Base-by-base conservation (phyloP, 2,888 invertebrate genomes). In the Platycheirus albimanus region DNA sequence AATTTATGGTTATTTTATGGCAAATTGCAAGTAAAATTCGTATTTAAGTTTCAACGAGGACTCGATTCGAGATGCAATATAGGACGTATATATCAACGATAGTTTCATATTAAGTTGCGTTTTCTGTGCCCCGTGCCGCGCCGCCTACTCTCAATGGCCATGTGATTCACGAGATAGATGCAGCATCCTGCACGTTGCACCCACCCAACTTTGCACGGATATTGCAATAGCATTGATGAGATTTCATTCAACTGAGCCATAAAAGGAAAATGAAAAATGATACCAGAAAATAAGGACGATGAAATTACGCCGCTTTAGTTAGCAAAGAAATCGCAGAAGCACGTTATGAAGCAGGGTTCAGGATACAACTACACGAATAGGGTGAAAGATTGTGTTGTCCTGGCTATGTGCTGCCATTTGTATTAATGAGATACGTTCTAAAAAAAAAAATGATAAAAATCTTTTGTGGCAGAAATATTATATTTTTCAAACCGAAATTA, bases 1-100 rank as follows among this genome's bases (percentile, higher is more conserved):
- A 88, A 89, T 89, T 88, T 88, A 87, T 88, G 88, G 88, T 89
- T 88, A 87, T 88, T 87, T 87, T 87, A 87, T 88, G 87, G 88
- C 87, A 88, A 88, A 89, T 89, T 89, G 87, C 86, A 84, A 87
- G 85, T 85, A 87, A 88, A 87, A 86, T 87, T 86, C 86, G 85
- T 64, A 71, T 81, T 76, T 76, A 81, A 76, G 71, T 76, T 66
- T 13, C 66, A 81, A 38, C 52, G 70, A 81, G 58, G 70, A 69
- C 45, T 52, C 67, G 41, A 41, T 61, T 52, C 67, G 41, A 41
- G 69, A 76, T 43, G 19, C 63, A 43, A 52, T 67, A 61, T 17
- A n/a, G 20, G 8, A 19, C 41, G 41, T 6, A 24, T 24, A 19
- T n/a, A 28, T 24, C n/a, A 20, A 24, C 24, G n/a, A n/a, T 3